A percentile compares a stretch with the other conserved stretches of the same genome.
These are phyloP conservation scores for Coleophora flavipennella DNA, from an alignment of 2,888 invertebrate species.

Conservation along the genomic window DNA sequence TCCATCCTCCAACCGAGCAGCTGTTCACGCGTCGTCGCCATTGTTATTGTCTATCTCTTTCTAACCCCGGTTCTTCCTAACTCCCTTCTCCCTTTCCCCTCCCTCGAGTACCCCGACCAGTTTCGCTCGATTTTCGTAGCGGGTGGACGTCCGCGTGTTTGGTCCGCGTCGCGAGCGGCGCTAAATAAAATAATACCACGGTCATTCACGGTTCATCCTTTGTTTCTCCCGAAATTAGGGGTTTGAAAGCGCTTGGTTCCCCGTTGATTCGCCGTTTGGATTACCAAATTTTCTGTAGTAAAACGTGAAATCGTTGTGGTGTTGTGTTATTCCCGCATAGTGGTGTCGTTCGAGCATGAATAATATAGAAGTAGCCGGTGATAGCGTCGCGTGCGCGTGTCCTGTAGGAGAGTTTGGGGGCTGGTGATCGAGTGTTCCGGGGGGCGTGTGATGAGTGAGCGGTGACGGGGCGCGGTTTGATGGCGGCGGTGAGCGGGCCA, in stretches of 20 bases:
- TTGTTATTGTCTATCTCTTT: conserved; percentile 51
- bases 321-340: conserved; percentile 62
- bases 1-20: conserved; percentile 28
- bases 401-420: conserved; percentile 38
- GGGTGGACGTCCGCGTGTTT: conserved; percentile 40
- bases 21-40: conserved; percentile 60
- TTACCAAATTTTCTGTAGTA: conserved; percentile 27
- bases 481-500: conserved; percentile 79
- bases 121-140: conserved; percentile 62
- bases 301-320: conserved; percentile 31
- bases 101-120: conserved; percentile 40
- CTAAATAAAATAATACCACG: not conserved
- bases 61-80: conserved; percentile 27
- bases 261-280: too few relatives aligned
- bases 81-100: conserved; percentile 22
- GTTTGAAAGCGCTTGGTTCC: too few relatives aligned
- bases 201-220: not conserved
- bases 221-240: too few relatives aligned
- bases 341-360: conserved; percentile 67
- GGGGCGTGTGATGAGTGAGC: conserved; percentile 62
- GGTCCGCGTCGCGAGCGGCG: conserved; percentile 20
- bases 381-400: conserved; percentile 49
- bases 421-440: conserved; percentile 50
- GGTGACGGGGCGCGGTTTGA: conserved; percentile 71
- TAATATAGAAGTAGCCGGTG: conserved; percentile 68